Percentiles rank a stretch among this genome's conserved stretches.
Conservation (phyloP, 2,888 invertebrate genomes). For the Nasonia oneida region DNA sequence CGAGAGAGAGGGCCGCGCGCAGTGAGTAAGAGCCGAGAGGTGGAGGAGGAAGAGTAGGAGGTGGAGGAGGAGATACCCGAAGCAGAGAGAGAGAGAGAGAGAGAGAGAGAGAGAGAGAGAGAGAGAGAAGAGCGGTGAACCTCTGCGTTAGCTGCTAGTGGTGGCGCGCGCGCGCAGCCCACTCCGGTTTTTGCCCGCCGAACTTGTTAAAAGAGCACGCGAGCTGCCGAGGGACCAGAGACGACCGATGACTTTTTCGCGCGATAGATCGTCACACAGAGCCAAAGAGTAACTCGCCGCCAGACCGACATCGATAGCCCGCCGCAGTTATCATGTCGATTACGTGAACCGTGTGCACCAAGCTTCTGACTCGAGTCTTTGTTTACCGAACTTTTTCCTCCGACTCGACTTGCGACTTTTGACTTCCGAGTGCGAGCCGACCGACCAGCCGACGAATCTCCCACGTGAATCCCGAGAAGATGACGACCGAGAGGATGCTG, state of each 20-base stretch:
- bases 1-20: background rate
- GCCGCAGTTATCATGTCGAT: slow-evolving; percentile 50
- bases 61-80: background rate
- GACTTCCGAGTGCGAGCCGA: background rate
- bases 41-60: slow-evolving; percentile 4
- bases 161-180: slow-evolving; percentile 58
- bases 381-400: background rate
- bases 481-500: slow-evolving; percentile 28
- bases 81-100: slow-evolving; percentile 30
- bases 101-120: slow-evolving; percentile 37
- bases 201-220: slow-evolving; percentile 64
- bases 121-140: slow-evolving; percentile 50
- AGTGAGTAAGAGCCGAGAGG: slow-evolving; percentile 8
- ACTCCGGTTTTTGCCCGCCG: slow-evolving; percentile 64
- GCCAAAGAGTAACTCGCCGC: background rate
- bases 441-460: too few species aligned
- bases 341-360: slow-evolving; percentile 44
- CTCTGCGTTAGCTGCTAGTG: slow-evolving; percentile 31
- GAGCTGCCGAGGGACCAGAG: slow-evolving; percentile 62
- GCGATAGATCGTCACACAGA: slow-evolving; percentile 59
- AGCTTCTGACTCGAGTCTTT: background rate
- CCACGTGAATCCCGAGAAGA: background rate
- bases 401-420: background rate
- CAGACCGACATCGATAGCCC: background rate
- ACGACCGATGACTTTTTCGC: slow-evolving; percentile 64